Percentiles rank a stretch among this genome's conserved stretches.
These are phyloP conservation scores for Hydrozoanthus tunicans DNA, from an alignment of 64 coral and sea anemone species.

Conservation along the genomic window DNA sequence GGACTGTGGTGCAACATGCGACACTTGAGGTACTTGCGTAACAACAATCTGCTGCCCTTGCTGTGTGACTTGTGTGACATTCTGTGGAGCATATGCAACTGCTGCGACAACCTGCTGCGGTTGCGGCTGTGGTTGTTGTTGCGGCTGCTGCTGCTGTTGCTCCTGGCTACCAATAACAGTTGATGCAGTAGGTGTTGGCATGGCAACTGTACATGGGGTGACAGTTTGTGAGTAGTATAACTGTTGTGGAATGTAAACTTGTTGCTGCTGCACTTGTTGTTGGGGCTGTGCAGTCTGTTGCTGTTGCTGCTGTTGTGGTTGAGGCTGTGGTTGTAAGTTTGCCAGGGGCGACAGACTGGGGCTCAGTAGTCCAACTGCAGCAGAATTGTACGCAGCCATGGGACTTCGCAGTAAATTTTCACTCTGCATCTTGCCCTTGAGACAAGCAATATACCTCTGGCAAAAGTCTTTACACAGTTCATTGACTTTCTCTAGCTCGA, in stretches of 20 bases:
- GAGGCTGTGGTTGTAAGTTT: constrained; percentile 56
- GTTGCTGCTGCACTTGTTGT: constrained; percentile 42
- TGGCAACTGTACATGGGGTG: constrained; percentile 81
- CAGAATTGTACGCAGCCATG: constrained; percentile 62
- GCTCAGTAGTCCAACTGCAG: constrained; percentile 56
- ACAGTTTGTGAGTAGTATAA: constrained; percentile 71
- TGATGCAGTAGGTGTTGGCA: constrained; percentile 69
- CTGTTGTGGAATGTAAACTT: constrained; percentile 64
- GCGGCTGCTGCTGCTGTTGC: constrained; percentile 45
- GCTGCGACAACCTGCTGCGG: constrained; percentile 54
- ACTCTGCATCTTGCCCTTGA: constrained; percentile 98
- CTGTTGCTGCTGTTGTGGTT: constrained; percentile 50
- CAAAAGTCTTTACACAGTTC: constrained; percentile 99
- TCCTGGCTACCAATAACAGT: constrained; percentile 69
- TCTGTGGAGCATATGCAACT: constrained; percentile 50
- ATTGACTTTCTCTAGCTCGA: constrained; percentile 99
- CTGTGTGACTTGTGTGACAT: constrained; percentile 49
- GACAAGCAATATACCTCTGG: constrained; percentile 98
- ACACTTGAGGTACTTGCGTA: constrained; percentile 36
- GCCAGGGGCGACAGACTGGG: constrained; percentile 63
- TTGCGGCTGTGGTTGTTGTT: constrained; percentile 63
- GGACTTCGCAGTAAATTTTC: constrained; percentile 92
- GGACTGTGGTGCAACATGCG: constrained; percentile 12
- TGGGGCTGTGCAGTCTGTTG: constrained; percentile 12
- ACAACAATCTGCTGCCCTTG: constrained; percentile 57